Evolutionary conservation across 2,888 invertebrate species (phyloP), one percentile per base, ranked within the genome.

Genomic region (Galerucella pusilla): DNA sequence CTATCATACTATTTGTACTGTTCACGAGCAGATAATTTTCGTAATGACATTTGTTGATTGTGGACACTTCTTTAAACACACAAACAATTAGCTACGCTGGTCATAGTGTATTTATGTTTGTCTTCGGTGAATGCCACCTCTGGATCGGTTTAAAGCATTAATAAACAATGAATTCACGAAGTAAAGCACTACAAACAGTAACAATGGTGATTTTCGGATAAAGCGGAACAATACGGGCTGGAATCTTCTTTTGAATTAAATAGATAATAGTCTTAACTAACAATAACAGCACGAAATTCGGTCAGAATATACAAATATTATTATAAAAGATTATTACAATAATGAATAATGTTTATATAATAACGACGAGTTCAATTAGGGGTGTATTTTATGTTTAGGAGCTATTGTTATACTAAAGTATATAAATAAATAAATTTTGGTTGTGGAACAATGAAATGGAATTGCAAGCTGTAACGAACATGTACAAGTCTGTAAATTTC

Each of bases 91-190:
- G 52, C 52, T 52, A n/a, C n/a, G n/a, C 12, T 52, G n/a, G n/a
- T 5, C 52, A 52, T 52, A 52, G n/a, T 52, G 52, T 52, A 52
- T 52, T 52, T 52, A 52, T n/a, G 52, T 52, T 52, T 52, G 52
- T 52, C 52, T 52, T n/a, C 6, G n/a, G 52, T 52, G 4, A 52
- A 52, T 52, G 5, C n/a, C n/a, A 52, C 14, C 52, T 52, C n/a
- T 52, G 52, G 1, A n/a, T 14, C 6, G 52, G n/a, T n/a, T 52
- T 52, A 10, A n/a, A 52, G 52, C 52, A 52, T 52, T 52, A 52
- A 35, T 52, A 52, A 52, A 52, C 52, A n/a, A 5, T 52, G 52
- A n/a, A 52, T 52, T 52, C n/a, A 6, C n/a, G n/a, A 52, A n/a
- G 52, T 52, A 7, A n/a, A 52, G 52, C 52, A 12, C 49, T 52